Evolutionary conservation across 1,140 invertebrate species (phyloP), one percentile per base, ranked within the genome.

Genomic region (Ostrea denselamellosa): DNA sequence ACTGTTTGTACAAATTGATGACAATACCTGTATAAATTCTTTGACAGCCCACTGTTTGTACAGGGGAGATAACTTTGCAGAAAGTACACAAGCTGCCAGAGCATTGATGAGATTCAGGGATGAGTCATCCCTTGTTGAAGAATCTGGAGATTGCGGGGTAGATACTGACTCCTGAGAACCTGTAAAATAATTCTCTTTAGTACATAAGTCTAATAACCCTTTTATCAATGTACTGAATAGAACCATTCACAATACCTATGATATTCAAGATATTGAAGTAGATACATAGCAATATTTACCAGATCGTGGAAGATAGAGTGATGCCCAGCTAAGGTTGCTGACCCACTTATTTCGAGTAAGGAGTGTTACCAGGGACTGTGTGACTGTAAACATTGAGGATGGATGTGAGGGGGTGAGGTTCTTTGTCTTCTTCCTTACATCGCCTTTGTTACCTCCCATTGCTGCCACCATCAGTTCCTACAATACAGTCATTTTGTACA

Each of bases 21-120:
- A 58, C 17, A 58, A 71, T 25, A 71, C 68, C 68, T 77, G 68
- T 25, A 95, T 96, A 86, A 97, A 93, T 90, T 96, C 96, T 88
- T 96, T 95, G 17, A 95, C 94, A 2, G 96, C 96, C 96, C 96
- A 97, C 92, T 96, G 96, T 85, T 96, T 93, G 90, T 96, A 94
- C 34, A 93, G 91, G 10, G 94, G 90, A 85, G 94, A 91, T 10
- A 96, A 92, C 71, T 95, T 93, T 12, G 95, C 94, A 8, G 96
- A 96, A 34, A 97, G 92, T 19, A 96, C 94, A 93, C 96, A 96
- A 5, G 96, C 96, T 56, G 96, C 95, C 12, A 97, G 93, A n/a
- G 96, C 96, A 93, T 97, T 96, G n/a, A 96, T 95, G 14, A 97
- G 92, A 85, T 96, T 95, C 51, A 96, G 92, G 7, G 96, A 95